A percentile compares a stretch with the other conserved stretches of the same genome.
These are phyloP conservation scores for Papilio aristodemus DNA, from an alignment of 1,140 invertebrate species.

Conservation along the genomic window DNA sequence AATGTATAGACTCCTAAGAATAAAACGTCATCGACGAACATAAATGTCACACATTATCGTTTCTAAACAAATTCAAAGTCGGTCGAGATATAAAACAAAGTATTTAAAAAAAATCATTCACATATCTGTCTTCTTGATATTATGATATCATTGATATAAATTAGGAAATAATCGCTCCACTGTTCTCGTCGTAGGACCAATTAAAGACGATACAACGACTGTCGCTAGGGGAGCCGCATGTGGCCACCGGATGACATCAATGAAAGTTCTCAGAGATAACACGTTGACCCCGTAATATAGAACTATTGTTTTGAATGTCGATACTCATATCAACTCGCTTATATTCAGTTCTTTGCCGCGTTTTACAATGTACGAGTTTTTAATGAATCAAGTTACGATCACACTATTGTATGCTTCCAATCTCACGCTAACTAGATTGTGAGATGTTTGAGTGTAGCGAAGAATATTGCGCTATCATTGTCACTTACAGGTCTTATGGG, in stretches of 20 bases:
- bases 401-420: no score
- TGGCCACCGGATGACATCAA: constrained; percentile 56
- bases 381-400: no score
- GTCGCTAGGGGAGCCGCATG: constrained; percentile 42
- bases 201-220: constrained; percentile 47
- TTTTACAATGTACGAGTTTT: background rate
- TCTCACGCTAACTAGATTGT: no score
- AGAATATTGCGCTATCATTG: no score
- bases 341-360: no score
- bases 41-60: no score
- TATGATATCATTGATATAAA: constrained; percentile 33
- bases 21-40: no score
- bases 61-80: background rate
- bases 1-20: no score
- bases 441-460: no score
- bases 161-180: constrained; percentile 33
- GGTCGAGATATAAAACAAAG: background rate
- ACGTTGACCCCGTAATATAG: constrained; percentile 44
- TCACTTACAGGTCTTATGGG: no score
- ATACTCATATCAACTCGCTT: constrained; percentile 2
- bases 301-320: constrained; percentile 21
- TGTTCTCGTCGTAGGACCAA: constrained; percentile 32
- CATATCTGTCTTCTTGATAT: background rate
- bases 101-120: background rate
- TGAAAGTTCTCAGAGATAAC: constrained; percentile 46